A percentile compares a stretch with the other conserved stretches of the same genome.
Conservation (phyloP, 2,888 invertebrate species). For the Reticulitermes lucifugus region DNA sequence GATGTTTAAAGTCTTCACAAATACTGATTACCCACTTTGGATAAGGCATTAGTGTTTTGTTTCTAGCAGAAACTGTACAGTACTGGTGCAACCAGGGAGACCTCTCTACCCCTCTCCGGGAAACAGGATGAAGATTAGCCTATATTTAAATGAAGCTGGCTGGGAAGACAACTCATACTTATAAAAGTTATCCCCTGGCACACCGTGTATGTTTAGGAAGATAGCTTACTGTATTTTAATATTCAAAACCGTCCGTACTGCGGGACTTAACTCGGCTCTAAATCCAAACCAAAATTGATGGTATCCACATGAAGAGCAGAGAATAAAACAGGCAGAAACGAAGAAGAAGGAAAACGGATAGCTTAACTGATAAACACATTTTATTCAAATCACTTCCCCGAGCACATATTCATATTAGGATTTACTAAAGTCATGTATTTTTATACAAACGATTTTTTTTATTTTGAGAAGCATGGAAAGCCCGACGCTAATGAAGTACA, state of each 20-base stretch:
- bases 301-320: background rate
- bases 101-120: background rate
- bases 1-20: no score
- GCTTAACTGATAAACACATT: no score
- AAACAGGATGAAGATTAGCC: conserved; percentile 10
- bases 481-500: no score
- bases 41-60: background rate
- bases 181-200: background rate
- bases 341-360: background rate
- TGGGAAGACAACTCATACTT: conserved; percentile 2
- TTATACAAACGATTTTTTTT: background rate
- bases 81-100: background rate
- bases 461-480: no score
- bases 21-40: no score
- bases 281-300: background rate
- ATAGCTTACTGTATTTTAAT: conserved; percentile 12
- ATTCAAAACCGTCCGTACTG: background rate
- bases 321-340: background rate
- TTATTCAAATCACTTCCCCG: no score
- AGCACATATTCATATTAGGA: no score
- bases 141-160: conserved; percentile 12
- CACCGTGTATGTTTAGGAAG: background rate
- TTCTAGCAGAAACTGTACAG: background rate
- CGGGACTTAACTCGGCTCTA: background rate
- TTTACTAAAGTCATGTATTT: no score